Evolutionary conservation across 30 jellyfish, hydroid and myxozoan genomes (phyloP), one percentile per base, ranked within the genome.

Genomic region (Aurelia coerulea): DNA sequence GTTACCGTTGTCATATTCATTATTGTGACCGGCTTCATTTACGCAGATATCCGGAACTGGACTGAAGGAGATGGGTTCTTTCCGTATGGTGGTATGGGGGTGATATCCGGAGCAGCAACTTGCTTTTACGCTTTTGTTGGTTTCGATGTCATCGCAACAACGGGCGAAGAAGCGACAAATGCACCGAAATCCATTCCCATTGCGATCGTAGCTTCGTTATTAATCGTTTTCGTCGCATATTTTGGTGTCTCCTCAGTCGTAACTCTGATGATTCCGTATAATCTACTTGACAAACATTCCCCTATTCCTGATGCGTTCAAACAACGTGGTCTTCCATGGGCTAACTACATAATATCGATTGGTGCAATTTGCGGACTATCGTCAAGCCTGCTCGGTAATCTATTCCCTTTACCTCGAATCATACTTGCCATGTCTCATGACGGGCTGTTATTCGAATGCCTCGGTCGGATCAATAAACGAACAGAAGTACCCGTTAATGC

Each of bases 101-200:
- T 92, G 33, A n/a, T 96, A 41, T 96, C 99, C 31, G 99, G 99
- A 1, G 99, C 99, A n/a, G 99, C 99, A 23, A 88, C 99, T 1
- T 96, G 99, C 54, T 96, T 96, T 62, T 96, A 96, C 85, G 99
- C 99, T 42, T 96, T 96, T 76, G 99, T 96, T 50, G 99, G 99
- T 23, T 96, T 96, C 49, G 99, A 96, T 65, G 96, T 96, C 51
- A 96, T 96, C 68, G 99, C 99, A 39, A 96, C 99, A 13, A 96
- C 99, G 32, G 99, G 99, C 81, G 99, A 96, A 75, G 99, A 96
- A 63, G 98, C 99, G 76, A 88, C 91, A 12, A 88, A 96, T 79
- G 98, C 99, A 5, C 84, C 98, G 23, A 96, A 96, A 69, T 96
- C 99, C 35, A 96, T 96, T 62, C 99, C 99, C 1, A 82, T 86